phyloP scores from a whole-genome alignment of 2,888 invertebrate species.

The Andrena flavipes region DNA sequence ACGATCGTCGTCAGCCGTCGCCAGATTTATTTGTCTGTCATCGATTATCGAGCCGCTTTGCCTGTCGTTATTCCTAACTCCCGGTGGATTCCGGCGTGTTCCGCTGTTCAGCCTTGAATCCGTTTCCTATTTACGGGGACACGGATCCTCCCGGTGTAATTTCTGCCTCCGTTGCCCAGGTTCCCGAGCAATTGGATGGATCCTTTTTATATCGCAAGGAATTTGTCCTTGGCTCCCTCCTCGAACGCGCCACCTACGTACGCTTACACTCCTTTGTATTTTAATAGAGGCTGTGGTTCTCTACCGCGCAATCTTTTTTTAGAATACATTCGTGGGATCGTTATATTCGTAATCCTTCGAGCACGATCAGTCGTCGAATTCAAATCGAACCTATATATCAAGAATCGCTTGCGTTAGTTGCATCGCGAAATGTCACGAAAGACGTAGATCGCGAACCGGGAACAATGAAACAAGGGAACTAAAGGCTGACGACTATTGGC shows the following conservation, averaged over 20 bases:
- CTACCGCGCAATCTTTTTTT: no score
- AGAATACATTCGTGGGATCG: background rate
- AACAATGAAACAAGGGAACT: no score
- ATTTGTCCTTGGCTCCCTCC: slow-evolving; percentile 16
- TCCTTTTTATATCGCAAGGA: slow-evolving; percentile 19
- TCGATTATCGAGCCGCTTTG: slow-evolving; percentile 55
- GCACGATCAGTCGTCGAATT: background rate
- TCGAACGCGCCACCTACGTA: background rate
- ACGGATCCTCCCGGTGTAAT: slow-evolving; percentile 6
- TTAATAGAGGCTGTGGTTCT: no score
- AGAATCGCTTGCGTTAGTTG: background rate
- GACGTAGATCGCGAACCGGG: no score
- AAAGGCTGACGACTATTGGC: no score
- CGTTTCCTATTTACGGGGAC: slow-evolving; percentile 5
- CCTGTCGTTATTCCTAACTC: slow-evolving; percentile 16
- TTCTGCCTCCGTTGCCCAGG: background rate
- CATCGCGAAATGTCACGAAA: no score
- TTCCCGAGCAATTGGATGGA: background rate
- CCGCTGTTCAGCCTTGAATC: slow-evolving; percentile 11
- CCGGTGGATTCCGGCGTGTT: background rate
- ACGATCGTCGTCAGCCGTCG: slow-evolving; percentile 32
- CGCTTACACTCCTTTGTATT: background rate
- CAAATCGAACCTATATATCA: no score
- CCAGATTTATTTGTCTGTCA: slow-evolving; percentile 53
- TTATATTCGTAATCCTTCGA: slow-evolving; percentile 1